Evolutionary conservation across 2,888 invertebrate species (phyloP), one percentile per base, ranked within the genome.

Genomic region (Scrobipalpa costella): DNA sequence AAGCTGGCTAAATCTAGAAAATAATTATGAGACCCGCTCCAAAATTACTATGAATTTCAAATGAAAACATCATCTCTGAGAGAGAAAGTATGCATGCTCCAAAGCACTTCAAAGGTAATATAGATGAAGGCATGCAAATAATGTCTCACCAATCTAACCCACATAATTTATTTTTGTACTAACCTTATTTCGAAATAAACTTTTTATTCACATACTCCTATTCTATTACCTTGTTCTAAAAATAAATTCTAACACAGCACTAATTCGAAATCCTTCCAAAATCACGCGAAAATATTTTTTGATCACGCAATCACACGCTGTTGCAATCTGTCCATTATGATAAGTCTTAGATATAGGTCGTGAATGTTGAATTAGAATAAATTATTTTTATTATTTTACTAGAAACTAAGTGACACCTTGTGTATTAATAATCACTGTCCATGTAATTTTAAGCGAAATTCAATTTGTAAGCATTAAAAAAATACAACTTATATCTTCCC

Each of bases 281-380:
- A 65, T 72, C 79, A 78, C 81, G 79, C 81, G 73, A 79, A 38
- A 77, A 79, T 77, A 78, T 75, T 72, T 71, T 73, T 67, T 67
- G 71, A 69, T 77, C 73, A 72, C 79, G 77, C 76, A 75, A 73
- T 71, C 67, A 82, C 85, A 89, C 87, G 88, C 90, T 84, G 88
- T 87, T 81, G 90, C 90, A 89, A 91, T 89, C 90, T 91, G 90
- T 91, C 90, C 90, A 91, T 87, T 91, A 88, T 78, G 77, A 70
- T 88, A 89, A 88, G 88, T 71, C 71, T 73, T 36, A 71, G 66
- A 61, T 68, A 71, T 61, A 85, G 81, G 80, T 79, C 74, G 77
- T 81, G 75, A 78, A 84, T 77, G 78, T 85, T 82, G 74, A 68
- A 71, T 70, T 83, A 80, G 76, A 77, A 71, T 70, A 71, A 71